These are phyloP conservation scores for Prosapia bicincta DNA, from an alignment of 2,888 invertebrate species.

Conservation along the genomic window DNA sequence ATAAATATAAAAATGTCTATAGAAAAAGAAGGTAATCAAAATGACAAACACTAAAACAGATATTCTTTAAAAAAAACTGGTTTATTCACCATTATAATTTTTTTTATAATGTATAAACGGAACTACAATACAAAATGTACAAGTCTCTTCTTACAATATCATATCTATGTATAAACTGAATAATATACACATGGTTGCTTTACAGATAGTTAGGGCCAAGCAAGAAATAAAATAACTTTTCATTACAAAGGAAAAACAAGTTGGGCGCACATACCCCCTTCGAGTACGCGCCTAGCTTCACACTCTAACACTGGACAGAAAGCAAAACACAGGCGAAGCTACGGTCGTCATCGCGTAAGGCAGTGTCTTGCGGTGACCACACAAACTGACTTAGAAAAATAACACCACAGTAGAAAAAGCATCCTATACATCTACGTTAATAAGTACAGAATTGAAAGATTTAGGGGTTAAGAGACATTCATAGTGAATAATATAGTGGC, in stretches of 20 bases:
- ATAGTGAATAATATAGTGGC: not conserved
- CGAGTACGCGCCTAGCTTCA: conserved; percentile 26
- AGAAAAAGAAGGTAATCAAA: too few species aligned
- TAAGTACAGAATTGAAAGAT: conserved; percentile 31
- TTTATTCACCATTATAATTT: conserved; percentile 53
- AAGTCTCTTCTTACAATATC: conserved; percentile 62
- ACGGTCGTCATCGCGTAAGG: conserved; percentile 16
- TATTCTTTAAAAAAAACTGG: conserved; percentile 35
- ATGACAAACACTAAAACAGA: not conserved
- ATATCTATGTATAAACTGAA: conserved; percentile 47
- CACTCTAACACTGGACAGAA: conserved; percentile 25
- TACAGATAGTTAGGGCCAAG: conserved; percentile 27
- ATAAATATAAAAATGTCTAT: too few species aligned
- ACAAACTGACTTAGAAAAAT: conserved; percentile 13
- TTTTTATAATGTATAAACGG: conserved; percentile 57
- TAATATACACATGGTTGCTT: conserved; percentile 51
- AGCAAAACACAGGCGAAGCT: conserved; percentile 17
- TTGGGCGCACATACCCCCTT: not conserved
- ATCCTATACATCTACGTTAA: not conserved
- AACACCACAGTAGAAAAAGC: not conserved
- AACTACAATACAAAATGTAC: conserved; percentile 75
- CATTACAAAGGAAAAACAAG: conserved; percentile 12
- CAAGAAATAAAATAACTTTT: conserved; percentile 29
- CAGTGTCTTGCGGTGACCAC: conserved; percentile 14
- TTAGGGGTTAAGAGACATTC: conserved; percentile 27